Conservation (phyloP, 2,888 invertebrate genomes). For the Ferrisia virgata region DNA sequence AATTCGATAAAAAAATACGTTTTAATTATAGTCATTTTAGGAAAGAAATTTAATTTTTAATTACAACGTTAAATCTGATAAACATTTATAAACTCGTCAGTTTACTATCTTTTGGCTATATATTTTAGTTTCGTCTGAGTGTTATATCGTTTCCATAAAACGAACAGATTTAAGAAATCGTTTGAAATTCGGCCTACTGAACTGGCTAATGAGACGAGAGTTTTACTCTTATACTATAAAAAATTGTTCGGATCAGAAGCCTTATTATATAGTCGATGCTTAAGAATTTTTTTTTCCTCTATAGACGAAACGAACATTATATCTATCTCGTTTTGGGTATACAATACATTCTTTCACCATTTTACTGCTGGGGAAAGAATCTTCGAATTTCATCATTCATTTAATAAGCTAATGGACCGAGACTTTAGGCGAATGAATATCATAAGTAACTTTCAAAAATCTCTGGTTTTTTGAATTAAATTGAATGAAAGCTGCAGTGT, state of each 20-base stretch:
- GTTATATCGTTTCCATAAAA: background rate
- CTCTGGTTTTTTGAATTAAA: background rate
- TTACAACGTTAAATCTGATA: conserved; percentile 30
- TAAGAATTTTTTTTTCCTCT: background rate
- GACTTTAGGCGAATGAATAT: background rate
- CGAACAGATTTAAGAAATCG: background rate
- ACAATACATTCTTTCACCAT: background rate
- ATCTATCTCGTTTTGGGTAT: background rate
- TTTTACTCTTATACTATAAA: background rate
- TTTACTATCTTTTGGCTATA: conserved; percentile 16
- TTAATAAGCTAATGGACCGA: background rate
- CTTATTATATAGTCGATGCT: no score
- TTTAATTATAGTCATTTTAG: conserved; percentile 31
- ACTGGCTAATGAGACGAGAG: background rate
- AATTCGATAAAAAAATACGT: conserved; percentile 33
- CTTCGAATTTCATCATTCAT: background rate
- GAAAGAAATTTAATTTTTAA: conserved; percentile 34
- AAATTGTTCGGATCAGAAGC: background rate
- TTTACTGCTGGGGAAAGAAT: background rate
- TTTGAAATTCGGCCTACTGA: background rate
- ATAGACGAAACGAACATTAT: background rate
- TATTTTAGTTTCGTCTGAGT: background rate
- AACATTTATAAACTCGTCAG: conserved; percentile 32
- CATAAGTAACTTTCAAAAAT: background rate
- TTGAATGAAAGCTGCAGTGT: background rate